Percentiles rank a stretch among this genome's conserved stretches.
Conservation (phyloP, 2,113 vertebrate species). For the Lagopus leucura region DNA sequence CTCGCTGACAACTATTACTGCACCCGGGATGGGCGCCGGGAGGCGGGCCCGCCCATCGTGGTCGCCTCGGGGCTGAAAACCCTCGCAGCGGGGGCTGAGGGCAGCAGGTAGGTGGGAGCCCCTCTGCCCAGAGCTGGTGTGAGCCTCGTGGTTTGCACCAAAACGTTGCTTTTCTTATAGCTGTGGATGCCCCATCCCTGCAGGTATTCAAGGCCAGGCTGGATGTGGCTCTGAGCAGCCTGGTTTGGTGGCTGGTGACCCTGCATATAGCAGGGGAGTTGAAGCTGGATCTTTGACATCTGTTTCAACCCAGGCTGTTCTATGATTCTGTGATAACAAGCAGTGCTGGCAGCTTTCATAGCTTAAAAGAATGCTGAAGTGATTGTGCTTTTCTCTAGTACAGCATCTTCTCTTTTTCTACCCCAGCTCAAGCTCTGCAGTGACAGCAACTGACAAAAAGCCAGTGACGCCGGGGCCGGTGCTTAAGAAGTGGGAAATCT, state of each 20-base stretch:
- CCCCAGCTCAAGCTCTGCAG: constrained; percentile 72
- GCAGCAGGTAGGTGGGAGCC: constrained; percentile 78
- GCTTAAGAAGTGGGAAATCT: constrained; percentile 79
- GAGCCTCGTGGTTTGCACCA: rapidly evolving
- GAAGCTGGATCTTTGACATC: too few relatives aligned
- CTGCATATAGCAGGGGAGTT: too few relatives aligned
- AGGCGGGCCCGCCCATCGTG: constrained; percentile 80
- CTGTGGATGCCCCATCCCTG: too few relatives aligned
- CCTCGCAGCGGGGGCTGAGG: constrained; percentile 64
- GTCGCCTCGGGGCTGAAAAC: constrained; percentile 85
- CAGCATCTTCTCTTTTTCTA: neutral
- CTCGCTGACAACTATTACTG: constrained; percentile 89
- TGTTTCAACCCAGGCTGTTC: too few relatives aligned
- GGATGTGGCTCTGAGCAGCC: too few relatives aligned
- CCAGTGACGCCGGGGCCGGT: constrained; percentile 81
- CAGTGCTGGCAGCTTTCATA: rapidly evolving
- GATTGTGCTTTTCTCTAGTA: rapidly evolving
- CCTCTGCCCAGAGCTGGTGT: rapidly evolving
- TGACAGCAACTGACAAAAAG: constrained; percentile 71
- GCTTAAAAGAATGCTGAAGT: too few relatives aligned
- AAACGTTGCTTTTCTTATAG: rapidly evolving
- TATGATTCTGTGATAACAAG: too few relatives aligned
- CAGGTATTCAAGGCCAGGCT: too few relatives aligned
- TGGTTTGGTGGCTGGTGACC: too few relatives aligned
- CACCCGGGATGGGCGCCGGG: constrained; percentile 89